Conservation (phyloP, 2,888 invertebrate genomes). For the Coremacera marginata region DNA sequence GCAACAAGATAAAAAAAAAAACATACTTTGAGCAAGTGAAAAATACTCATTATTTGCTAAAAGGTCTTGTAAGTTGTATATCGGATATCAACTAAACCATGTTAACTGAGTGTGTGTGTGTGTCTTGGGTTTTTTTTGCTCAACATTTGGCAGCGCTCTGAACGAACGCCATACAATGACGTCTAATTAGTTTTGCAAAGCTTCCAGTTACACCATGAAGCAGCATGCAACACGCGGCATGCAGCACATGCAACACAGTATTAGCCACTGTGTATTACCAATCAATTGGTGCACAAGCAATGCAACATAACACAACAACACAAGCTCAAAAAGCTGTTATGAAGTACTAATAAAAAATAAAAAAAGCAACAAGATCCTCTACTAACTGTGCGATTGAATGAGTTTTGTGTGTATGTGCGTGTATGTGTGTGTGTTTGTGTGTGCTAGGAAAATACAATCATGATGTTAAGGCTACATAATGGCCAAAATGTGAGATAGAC, state of each 20-base stretch:
- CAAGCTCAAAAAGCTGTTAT: slow-evolving; percentile 6
- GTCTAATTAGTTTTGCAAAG: slow-evolving; percentile 52
- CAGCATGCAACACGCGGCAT: background rate
- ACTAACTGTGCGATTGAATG: background rate
- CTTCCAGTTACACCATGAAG: slow-evolving; percentile 47
- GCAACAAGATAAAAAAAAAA: too few species aligned
- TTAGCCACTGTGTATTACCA: slow-evolving; percentile 34
- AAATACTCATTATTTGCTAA: too few species aligned
- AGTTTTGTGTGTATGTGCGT: background rate
- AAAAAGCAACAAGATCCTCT: background rate
- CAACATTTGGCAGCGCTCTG: background rate
- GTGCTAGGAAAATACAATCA: slow-evolving; percentile 32
- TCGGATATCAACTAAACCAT: too few species aligned
- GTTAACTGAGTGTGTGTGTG: too few species aligned
- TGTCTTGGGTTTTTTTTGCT: too few species aligned
- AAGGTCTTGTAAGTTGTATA: too few species aligned
- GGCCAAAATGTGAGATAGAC: slow-evolving; percentile 34
- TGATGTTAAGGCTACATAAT: slow-evolving; percentile 39
- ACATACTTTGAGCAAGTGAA: too few species aligned
- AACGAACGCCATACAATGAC: slow-evolving; percentile 39
- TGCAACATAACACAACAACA: slow-evolving; percentile 8
- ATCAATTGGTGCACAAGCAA: slow-evolving; percentile 33
- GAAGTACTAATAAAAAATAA: background rate
- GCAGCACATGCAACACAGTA: slow-evolving; percentile 31
- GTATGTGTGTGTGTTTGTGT: slow-evolving; percentile 19